phyloP scores from a whole-genome alignment of 2,113 vertebrate species.

The Daboia siamensis region DNA sequence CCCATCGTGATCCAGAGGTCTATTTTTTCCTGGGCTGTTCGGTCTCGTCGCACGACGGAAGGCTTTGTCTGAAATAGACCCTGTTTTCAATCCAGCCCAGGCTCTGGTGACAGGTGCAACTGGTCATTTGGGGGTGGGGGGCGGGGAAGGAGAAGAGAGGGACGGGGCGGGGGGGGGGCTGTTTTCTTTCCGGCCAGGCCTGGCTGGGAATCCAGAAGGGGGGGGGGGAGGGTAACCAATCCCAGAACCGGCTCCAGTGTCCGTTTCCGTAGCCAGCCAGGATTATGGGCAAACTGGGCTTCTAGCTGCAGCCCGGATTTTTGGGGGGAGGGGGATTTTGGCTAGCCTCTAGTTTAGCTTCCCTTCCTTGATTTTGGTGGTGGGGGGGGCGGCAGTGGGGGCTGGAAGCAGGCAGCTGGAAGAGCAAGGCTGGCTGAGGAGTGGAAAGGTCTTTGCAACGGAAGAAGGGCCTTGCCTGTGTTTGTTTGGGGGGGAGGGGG shows the following conservation, averaged over 20 bases:
- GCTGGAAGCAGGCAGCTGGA: neutral
- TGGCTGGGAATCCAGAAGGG: neutral
- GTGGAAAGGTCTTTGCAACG: neutral
- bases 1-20: neutral
- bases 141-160: neutral
- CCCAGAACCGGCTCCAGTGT: neutral
- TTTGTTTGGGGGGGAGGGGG: neutral
- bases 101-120: slow-evolving; percentile 6
- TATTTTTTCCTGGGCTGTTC: neutral
- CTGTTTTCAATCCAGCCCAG: neutral
- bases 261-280: neutral
- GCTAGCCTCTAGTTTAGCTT: neutral
- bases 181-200: neutral
- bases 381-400: too few species aligned
- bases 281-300: neutral
- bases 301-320: neutral
- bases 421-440: neutral
- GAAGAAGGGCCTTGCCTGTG: neutral
- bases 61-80: slow-evolving; percentile 1
- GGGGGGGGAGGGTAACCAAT: neutral
- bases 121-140: too few species aligned
- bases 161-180: neutral
- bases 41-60: neutral
- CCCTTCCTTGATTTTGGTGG: neutral
- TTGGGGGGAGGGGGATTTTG: neutral